A percentile compares a stretch with the other conserved stretches of the same genome.
phyloP scores from a whole-genome alignment of 2,888 invertebrate genomes.

The Bembecia ichneumoniformis region DNA sequence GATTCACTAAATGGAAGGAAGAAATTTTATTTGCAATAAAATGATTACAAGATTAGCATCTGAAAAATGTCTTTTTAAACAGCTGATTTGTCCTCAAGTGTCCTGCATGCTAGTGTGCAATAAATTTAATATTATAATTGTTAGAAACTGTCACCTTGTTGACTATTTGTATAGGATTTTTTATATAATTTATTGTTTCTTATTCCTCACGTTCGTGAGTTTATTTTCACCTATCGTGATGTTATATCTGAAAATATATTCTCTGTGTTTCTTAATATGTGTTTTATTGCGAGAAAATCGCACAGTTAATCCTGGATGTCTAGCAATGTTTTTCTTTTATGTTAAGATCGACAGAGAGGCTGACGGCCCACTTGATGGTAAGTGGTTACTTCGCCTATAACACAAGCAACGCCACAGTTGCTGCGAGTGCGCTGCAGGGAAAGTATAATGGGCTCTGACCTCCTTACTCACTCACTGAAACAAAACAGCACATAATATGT shows the following conservation, averaged over 20 bases:
- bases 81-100: constrained; percentile 14
- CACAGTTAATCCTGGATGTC: no score
- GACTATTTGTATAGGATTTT: constrained; percentile 69
- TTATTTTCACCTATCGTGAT: constrained; percentile 68
- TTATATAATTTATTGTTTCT: constrained; percentile 56
- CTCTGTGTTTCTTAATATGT: constrained; percentile 63
- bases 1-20: neutral
- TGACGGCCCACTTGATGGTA: no score
- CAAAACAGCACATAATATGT: no score
- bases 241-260: constrained; percentile 70
- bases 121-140: constrained; percentile 20
- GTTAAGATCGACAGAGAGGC: no score
- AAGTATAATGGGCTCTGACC: no score
- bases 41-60: no score
- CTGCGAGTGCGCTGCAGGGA: no score
- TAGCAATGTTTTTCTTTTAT: no score
- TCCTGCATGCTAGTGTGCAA: constrained; percentile 7
- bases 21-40: no score
- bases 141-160: constrained; percentile 57
- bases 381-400: no score
- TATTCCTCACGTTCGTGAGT: constrained; percentile 56
- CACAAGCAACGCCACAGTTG: no score
- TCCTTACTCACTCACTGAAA: no score
- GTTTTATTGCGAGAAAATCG: constrained; percentile 27
- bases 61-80: neutral